Evolutionary conservation across 23 tunicate species (phyloP).

Genomic region (Ciona savignyi): DNA sequence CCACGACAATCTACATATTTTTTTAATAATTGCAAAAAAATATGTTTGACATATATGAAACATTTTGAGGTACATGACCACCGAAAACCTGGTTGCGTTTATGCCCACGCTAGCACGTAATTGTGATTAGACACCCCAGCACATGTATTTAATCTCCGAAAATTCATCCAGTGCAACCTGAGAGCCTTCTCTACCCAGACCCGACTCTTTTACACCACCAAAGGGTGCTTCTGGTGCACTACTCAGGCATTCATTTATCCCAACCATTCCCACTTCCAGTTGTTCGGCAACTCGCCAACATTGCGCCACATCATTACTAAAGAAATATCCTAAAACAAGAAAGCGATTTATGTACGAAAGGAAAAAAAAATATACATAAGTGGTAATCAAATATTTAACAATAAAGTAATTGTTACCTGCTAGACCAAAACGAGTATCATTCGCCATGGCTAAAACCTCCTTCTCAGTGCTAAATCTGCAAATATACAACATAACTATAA

Average conservation of each 20-base stretch:
- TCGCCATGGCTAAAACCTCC: constrained; percentile 63
- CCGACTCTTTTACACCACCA: constrained; percentile 96
- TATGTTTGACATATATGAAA: no score
- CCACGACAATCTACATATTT: no score
- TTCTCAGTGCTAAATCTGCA: constrained; percentile 74
- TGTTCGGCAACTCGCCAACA: constrained; percentile 85
- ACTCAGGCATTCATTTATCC: constrained; percentile 72
- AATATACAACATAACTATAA: no score
- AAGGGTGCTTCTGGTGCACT: constrained; percentile 81
- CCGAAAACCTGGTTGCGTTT: no score
- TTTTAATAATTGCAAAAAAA: no score
- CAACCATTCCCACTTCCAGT: constrained; percentile 91
- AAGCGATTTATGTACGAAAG: no score
- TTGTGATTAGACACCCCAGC: constrained; percentile 80
- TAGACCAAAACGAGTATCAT: constrained; percentile 61
- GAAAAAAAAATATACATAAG: no score
- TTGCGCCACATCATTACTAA: constrained; percentile 73
- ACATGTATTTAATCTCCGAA: constrained; percentile 83
- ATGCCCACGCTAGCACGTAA: no score
- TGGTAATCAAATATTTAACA: no score
- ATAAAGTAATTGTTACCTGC: no score
- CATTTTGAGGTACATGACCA: no score
- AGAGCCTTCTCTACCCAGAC: constrained; percentile 91
- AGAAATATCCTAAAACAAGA: constrained; percentile 72
- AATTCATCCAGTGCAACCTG: constrained; percentile 64